These are phyloP conservation scores for Halcyon senegalensis DNA, from an alignment of 2,113 vertebrate genomes.

Conservation along the genomic window DNA sequence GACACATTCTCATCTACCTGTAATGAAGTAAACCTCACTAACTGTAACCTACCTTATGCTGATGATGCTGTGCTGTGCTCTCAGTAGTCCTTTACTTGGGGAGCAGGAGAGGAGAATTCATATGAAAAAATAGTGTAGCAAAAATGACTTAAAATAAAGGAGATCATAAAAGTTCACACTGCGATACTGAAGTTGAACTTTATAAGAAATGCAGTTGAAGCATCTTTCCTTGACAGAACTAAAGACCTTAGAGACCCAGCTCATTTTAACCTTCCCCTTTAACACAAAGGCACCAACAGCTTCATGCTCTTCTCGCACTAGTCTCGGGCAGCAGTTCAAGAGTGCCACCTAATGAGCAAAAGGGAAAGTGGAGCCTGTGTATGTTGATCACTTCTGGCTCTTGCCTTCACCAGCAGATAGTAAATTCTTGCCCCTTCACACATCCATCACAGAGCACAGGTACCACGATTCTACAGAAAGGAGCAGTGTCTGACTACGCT, in stretches of 20 bases:
- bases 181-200: rapidly evolving
- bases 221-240: not conserved
- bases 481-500: rapidly evolving
- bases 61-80: no score
- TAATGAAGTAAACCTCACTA: not conserved
- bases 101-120: not conserved
- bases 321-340: not conserved
- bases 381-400: not conserved
- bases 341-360: conserved; percentile 26
- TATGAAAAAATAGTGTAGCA: not conserved
- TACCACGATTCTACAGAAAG: not conserved
- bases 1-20: rapidly evolving
- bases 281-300: not conserved
- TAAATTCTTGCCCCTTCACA: rapidly evolving
- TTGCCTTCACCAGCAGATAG: not conserved
- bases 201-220: not conserved
- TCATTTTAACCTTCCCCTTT: not conserved
- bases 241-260: not conserved
- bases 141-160: not conserved
- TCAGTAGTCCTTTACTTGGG: not conserved
- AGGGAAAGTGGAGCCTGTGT: not conserved
- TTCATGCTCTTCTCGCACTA: not conserved
- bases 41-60: not conserved
- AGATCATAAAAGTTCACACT: rapidly evolving
- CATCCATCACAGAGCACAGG: not conserved